phyloP scores from a whole-genome alignment of 1,140 invertebrate genomes.

The Calephelis nemesis region DNA sequence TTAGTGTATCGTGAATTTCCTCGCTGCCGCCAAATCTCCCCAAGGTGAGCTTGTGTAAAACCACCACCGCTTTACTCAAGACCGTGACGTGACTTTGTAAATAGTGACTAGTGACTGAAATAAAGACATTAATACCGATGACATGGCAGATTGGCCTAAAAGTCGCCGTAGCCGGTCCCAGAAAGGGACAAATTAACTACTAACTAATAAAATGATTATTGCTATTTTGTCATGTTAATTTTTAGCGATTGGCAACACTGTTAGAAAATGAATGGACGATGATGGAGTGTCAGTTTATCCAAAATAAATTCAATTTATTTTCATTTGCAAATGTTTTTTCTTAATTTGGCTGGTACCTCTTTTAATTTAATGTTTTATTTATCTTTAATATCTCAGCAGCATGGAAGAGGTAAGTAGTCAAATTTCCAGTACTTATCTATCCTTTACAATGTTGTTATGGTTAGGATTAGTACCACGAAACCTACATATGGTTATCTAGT shows the following conservation, averaged over 20 bases:
- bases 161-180: no score
- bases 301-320: slow-evolving; percentile 64
- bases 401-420: slow-evolving; percentile 71
- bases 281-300: slow-evolving; percentile 49
- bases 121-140: no score
- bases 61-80: no score
- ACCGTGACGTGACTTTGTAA: no score
- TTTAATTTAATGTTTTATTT: slow-evolving; percentile 48
- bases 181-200: no score
- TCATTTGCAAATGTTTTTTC: slow-evolving; percentile 48
- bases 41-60: no score
- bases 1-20: no score
- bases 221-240: no score
- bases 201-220: no score
- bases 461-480: not conserved
- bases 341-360: slow-evolving; percentile 15
- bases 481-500: not conserved
- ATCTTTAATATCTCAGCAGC: slow-evolving; percentile 58
- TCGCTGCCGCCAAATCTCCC: no score
- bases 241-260: slow-evolving; percentile 8
- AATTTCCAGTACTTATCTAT: slow-evolving; percentile 51
- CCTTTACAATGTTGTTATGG: slow-evolving; percentile 11
- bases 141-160: no score
- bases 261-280: not conserved
- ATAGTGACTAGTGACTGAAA: no score